Evolutionary conservation across 2,797 vertebrate genomes (phyloP).

Genomic region (Notolabrus celidotus): DNA sequence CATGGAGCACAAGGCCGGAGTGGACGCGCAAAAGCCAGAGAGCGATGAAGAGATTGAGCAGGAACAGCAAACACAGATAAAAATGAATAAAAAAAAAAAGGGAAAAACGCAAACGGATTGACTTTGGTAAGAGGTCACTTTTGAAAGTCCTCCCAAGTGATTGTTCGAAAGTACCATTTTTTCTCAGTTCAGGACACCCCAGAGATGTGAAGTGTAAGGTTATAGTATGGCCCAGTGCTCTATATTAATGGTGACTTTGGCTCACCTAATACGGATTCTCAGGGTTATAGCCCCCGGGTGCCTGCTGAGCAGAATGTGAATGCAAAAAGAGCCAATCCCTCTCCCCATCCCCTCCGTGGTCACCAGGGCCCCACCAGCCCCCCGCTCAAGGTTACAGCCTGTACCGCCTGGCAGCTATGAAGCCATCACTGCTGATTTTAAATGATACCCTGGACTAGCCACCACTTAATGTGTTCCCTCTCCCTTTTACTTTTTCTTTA

Average conservation of each 20-base stretch:
- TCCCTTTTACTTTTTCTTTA: constrained; percentile 63
- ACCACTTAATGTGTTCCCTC: constrained; percentile 56
- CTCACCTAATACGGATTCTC: constrained; percentile 86
- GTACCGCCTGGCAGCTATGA: constrained; percentile 74
- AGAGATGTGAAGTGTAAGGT: constrained; percentile 86
- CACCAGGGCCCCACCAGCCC: constrained; percentile 79
- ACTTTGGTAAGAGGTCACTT: constrained; percentile 87
- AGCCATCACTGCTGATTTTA: constrained; percentile 84
- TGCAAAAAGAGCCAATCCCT: constrained; percentile 76
- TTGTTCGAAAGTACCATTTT: constrained; percentile 81
- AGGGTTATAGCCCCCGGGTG: constrained; percentile 87
- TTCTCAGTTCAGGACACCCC: constrained; percentile 82
- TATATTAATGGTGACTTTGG: constrained; percentile 89
- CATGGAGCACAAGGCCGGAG: constrained; percentile 52
- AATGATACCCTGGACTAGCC: constrained; percentile 76
- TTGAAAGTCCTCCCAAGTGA: constrained; percentile 83
- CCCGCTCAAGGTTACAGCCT: constrained; percentile 82
- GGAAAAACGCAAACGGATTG: constrained; percentile 76
- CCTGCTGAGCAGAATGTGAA: constrained; percentile 82
- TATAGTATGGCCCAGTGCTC: constrained; percentile 85
- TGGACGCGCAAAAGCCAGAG: constrained; percentile 44
- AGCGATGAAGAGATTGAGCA: constrained; percentile 68
- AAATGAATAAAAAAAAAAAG: constrained; percentile 62
- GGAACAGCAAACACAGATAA: constrained; percentile 69
- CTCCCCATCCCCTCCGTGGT: constrained; percentile 69